Evolutionary conservation across 2,888 invertebrate species (phyloP).

Genomic region (Diachrysia chrysitis): DNA sequence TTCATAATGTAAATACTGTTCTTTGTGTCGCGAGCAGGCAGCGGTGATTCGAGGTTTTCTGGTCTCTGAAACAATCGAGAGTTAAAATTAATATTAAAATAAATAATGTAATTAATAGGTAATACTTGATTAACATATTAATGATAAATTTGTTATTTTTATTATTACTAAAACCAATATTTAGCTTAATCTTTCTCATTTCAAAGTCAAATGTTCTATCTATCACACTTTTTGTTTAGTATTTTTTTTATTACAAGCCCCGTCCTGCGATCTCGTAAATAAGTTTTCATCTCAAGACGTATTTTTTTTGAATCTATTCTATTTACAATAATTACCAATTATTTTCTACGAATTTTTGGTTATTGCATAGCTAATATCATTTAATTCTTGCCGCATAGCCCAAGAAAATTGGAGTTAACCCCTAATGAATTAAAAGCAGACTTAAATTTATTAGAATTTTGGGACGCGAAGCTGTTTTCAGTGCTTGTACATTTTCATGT

Average conservation of each 20-base stretch:
- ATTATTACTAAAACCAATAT: no score
- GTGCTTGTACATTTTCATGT: no score
- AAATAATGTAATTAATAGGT: background rate
- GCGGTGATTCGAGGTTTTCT: slow-evolving; percentile 93
- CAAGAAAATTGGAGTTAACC: background rate
- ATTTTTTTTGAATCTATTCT: background rate
- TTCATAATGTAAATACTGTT: slow-evolving; percentile 93
- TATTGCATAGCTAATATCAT: no score
- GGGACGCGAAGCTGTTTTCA: no score
- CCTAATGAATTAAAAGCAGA: background rate
- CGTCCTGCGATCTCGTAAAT: background rate
- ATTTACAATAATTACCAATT: no score
- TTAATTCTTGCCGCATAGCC: no score
- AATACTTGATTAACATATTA: no score
- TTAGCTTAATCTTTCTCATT: background rate
- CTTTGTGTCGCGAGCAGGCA: slow-evolving; percentile 92
- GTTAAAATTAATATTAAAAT: slow-evolving; percentile 6
- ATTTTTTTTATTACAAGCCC: no score
- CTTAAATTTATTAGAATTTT: background rate
- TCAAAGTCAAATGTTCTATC: slow-evolving; percentile 1
- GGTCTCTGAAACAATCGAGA: slow-evolving; percentile 91
- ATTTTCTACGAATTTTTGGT: background rate
- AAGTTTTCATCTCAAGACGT: background rate
- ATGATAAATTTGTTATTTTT: no score
- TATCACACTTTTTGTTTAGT: no score